These are phyloP conservation scores for Bursaphelenchus mucronatus DNA, from an alignment of 1,140 invertebrate species.

Conservation along the genomic window DNA sequence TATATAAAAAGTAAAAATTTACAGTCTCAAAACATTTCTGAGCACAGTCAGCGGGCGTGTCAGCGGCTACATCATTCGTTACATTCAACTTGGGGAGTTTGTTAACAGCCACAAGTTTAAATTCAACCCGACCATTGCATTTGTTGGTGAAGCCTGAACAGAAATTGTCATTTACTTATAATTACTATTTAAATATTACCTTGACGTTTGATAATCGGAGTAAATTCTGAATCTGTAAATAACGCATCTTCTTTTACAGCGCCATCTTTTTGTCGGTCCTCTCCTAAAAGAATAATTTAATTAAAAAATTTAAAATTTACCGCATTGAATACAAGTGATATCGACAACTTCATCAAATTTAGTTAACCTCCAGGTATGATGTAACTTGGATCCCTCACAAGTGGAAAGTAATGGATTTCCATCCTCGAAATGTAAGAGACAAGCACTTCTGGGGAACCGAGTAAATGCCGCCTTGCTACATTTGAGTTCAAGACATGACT, in stretches of 20 bases:
- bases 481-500: constrained; percentile 45
- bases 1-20: background rate
- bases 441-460: constrained; percentile 57
- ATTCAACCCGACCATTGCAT: constrained; percentile 54
- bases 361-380: constrained; percentile 45
- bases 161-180: background rate
- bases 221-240: background rate
- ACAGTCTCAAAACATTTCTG: constrained; percentile 57
- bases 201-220: too few species aligned
- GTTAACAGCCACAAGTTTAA: constrained; percentile 54
- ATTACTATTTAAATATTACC: too few species aligned
- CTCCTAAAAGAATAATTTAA: constrained; percentile 15
- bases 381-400: too few species aligned
- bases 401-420: background rate
- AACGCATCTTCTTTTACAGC: background rate
- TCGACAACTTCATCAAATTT: constrained; percentile 55
- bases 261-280: constrained; percentile 13
- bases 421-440: constrained; percentile 52
- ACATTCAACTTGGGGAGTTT: constrained; percentile 52
- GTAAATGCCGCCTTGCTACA: constrained; percentile 57
- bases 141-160: constrained; percentile 46
- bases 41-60: constrained; percentile 57
- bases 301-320: constrained; percentile 19
- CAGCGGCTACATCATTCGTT: constrained; percentile 59
- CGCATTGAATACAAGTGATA: constrained; percentile 49